Conservation (phyloP, 1,140 invertebrate genomes). For the Eumeta japonica region DNA sequence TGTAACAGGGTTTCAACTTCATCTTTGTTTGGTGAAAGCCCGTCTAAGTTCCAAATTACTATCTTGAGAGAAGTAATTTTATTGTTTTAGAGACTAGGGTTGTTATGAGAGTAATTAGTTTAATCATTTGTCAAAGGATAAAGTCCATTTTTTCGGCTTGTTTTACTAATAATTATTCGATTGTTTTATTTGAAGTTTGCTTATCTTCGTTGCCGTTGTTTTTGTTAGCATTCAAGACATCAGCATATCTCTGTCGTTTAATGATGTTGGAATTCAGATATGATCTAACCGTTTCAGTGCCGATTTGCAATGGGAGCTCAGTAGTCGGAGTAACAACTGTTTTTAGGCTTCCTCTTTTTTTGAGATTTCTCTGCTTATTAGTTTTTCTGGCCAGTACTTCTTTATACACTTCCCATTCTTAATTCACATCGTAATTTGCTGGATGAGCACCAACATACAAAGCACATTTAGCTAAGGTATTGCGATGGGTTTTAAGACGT, state of each 20-base stretch:
- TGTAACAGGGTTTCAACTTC: too few relatives aligned
- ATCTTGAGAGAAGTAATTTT: conserved; percentile 7
- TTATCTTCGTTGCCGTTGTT: too few relatives aligned
- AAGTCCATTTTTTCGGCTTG: conserved; percentile 11
- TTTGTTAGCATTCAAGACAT: too few relatives aligned
- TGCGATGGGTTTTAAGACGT: conserved; percentile 5
- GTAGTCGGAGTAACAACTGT: too few relatives aligned
- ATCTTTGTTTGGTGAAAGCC: conserved; percentile 7
- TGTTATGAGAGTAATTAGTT: conserved; percentile 14
- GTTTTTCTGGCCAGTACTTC: too few relatives aligned
- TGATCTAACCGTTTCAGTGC: too few relatives aligned
- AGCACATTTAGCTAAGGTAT: conserved; percentile 8
- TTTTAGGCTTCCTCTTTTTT: too few relatives aligned
- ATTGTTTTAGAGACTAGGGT: conserved; percentile 6
- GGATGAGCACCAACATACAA: conserved; percentile 6
- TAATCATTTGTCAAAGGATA: conserved; percentile 14
- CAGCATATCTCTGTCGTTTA: too few relatives aligned
- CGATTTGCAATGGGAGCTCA: too few relatives aligned
- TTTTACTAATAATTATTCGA: conserved; percentile 3
- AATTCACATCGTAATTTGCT: conserved; percentile 9
- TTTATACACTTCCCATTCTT: conserved; percentile 5
- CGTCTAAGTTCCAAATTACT: conserved; percentile 14
- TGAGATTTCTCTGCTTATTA: too few relatives aligned
- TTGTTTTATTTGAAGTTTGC: too few relatives aligned
- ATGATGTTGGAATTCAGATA: too few relatives aligned